Evolutionary conservation across 1,140 invertebrate genomes (phyloP).

Genomic region (Pseudomyrmex concolor): DNA sequence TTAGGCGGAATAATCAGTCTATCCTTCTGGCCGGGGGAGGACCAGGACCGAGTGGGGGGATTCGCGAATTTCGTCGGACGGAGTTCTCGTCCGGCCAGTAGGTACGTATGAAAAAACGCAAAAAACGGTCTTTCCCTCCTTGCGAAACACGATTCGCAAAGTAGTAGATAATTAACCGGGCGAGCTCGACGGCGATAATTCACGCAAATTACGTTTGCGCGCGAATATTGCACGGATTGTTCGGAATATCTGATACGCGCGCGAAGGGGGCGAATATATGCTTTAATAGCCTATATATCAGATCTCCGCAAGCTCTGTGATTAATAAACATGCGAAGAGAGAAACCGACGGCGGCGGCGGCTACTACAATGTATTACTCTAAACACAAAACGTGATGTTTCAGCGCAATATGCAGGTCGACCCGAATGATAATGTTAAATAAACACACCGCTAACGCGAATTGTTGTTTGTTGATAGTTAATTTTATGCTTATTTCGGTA

Average conservation of each 20-base stretch:
- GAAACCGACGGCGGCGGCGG: not conserved
- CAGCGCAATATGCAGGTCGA: constrained; percentile 4
- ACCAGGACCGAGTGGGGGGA: no score
- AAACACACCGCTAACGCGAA: constrained; percentile 3
- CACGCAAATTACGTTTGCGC: no score
- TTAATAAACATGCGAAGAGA: no score
- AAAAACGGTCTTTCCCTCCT: not conserved
- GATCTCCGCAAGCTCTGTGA: no score
- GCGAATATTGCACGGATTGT: no score
- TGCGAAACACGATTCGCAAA: no score
- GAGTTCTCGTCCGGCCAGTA: not conserved
- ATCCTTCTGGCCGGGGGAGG: no score
- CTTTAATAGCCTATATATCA: no score
- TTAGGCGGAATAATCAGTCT: constrained; percentile 20
- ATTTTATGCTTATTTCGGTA: constrained; percentile 38
- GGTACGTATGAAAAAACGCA: not conserved
- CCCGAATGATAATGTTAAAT: constrained; percentile 33
- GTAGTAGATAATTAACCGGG: no score
- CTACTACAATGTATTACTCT: constrained; percentile 15
- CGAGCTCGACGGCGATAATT: no score
- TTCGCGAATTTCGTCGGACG: not conserved
- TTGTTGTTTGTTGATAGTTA: constrained; percentile 24
- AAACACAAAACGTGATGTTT: constrained; percentile 25
- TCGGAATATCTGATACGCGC: no score
- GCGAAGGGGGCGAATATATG: no score